Conservation (phyloP, 2,888 invertebrate genomes). For the Cancer borealis region DNA sequence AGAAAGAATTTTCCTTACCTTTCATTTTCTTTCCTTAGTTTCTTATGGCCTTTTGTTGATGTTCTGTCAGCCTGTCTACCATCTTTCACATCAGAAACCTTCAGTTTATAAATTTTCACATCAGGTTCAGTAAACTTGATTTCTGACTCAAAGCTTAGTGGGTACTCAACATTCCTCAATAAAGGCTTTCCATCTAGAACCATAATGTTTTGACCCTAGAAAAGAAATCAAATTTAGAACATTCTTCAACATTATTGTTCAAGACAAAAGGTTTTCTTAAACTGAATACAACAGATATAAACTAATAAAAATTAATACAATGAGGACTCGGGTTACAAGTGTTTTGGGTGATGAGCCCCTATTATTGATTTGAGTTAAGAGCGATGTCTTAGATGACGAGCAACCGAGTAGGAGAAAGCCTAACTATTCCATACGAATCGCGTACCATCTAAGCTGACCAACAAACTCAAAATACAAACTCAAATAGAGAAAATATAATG, state of each 20-base stretch:
- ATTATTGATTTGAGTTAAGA: no score
- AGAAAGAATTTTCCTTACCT: neutral
- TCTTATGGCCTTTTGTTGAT: neutral
- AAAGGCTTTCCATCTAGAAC: neutral
- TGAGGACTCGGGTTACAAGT: no score
- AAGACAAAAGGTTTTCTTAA: neutral
- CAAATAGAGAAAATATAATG: no score
- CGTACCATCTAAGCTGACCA: no score
- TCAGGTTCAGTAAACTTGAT: neutral
- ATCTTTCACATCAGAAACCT: neutral
- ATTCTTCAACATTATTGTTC: neutral
- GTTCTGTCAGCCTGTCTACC: neutral
- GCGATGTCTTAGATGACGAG: no score
- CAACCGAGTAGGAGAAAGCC: no score
- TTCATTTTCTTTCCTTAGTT: neutral
- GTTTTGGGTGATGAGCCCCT: no score
- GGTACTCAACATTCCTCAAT: neutral
- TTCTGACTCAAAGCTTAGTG: neutral
- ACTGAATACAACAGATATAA: neutral
- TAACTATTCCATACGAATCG: no score
- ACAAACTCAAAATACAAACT: no score
- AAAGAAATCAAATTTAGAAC: neutral
- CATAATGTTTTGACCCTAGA: slow-evolving; percentile 2
- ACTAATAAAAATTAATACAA: no score
- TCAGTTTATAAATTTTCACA: neutral